A percentile compares a stretch with the other conserved stretches of the same genome.
Evolutionary conservation across 2,113 vertebrate genomes (phyloP).

Genomic region (Dissostichus mawsoni): DNA sequence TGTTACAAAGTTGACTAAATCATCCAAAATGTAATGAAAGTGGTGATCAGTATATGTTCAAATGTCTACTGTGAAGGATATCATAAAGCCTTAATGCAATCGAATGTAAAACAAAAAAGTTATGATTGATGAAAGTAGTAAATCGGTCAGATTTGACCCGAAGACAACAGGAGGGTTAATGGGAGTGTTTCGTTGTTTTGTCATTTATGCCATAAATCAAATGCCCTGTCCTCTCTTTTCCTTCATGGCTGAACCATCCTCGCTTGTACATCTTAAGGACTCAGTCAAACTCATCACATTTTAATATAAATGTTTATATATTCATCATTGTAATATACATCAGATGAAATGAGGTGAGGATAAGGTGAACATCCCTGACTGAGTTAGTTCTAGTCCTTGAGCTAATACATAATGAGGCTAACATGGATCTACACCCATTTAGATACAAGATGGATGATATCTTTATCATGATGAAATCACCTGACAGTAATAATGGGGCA

Average conservation of each 20-base stretch:
- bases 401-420: constrained; percentile 42
- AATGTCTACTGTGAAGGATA: too few relatives aligned
- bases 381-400: constrained; percentile 33
- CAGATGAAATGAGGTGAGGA: constrained; percentile 26
- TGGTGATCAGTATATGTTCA: too few relatives aligned
- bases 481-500: constrained; percentile 42
- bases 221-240: neutral
- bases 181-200: neutral
- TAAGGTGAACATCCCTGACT: constrained; percentile 9
- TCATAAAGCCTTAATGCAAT: too few relatives aligned
- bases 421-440: constrained; percentile 54
- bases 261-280: neutral
- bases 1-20: too few relatives aligned
- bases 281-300: constrained; percentile 22
- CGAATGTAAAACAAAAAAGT: too few relatives aligned
- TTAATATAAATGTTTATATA: constrained; percentile 3
- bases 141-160: too few relatives aligned
- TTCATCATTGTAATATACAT: constrained; percentile 7
- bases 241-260: neutral
- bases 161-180: too few relatives aligned
- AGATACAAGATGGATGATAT: constrained; percentile 57
- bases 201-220: neutral
- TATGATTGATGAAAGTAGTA: too few relatives aligned
- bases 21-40: too few relatives aligned
- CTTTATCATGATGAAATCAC: constrained; percentile 61